These are phyloP conservation scores for Phenganax stokvisi DNA, from an alignment of 92 coral and sea anemone species.

Conservation along the genomic window DNA sequence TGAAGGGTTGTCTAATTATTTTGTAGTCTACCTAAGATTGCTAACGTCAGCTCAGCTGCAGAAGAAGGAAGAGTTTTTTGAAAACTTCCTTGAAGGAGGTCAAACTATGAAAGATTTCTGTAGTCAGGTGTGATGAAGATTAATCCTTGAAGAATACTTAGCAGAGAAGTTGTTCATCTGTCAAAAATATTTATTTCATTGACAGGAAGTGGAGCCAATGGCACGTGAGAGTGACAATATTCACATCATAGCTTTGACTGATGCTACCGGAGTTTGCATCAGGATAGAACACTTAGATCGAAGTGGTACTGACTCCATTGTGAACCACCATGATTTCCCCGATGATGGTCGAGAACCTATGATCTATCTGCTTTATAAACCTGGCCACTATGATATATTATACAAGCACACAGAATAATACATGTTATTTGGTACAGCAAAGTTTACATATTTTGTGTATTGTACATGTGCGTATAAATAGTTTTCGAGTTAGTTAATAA, in stretches of 20 bases:
- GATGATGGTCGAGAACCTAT: constrained; percentile 75
- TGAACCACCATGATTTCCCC: constrained; percentile 96
- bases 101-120: constrained; percentile 90
- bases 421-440: background rate
- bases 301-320: constrained; percentile 67
- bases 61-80: constrained; percentile 86
- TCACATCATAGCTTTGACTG: constrained; percentile 88
- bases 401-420: constrained; percentile 38
- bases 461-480: background rate
- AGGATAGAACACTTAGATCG: constrained; percentile 91
- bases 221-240: constrained; percentile 94
- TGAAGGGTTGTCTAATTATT: constrained; percentile 88
- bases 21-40: constrained; percentile 85
- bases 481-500: background rate
- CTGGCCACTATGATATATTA: constrained; percentile 92
- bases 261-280: constrained; percentile 89
- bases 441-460: constrained; percentile 3
- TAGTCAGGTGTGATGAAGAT: constrained; percentile 60
- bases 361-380: constrained; percentile 72
- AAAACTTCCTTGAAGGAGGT: constrained; percentile 91
- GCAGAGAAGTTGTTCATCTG: background rate
- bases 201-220: constrained; percentile 98
- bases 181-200: background rate
- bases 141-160: background rate
- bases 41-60: constrained; percentile 96